Evolutionary conservation across 2,113 vertebrate species (phyloP).

Genomic region (Paradisaea rubra): DNA sequence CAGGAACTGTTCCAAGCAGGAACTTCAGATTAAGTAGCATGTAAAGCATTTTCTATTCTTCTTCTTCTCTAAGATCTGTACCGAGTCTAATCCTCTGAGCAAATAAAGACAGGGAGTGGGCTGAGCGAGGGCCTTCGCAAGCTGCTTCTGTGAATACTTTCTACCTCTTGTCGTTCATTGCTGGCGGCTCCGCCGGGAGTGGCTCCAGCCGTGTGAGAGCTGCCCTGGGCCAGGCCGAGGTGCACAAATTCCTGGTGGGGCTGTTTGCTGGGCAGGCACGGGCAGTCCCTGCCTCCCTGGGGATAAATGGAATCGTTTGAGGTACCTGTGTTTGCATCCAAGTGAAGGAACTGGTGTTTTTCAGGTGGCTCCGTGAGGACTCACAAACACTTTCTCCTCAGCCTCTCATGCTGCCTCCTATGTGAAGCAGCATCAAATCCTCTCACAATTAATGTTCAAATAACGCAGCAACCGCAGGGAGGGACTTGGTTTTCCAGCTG

Average conservation of each 20-base stretch:
- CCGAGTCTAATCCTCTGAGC: background rate
- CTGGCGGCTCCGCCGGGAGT: rapidly evolving
- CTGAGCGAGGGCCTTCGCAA: background rate
- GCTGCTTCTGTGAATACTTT: background rate
- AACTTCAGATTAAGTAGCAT: background rate
- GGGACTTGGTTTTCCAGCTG: background rate
- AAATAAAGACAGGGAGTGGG: background rate
- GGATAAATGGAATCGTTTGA: rapidly evolving
- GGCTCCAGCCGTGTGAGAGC: background rate
- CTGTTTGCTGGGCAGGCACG: background rate
- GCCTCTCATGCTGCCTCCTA: background rate
- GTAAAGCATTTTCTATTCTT: background rate
- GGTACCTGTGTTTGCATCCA: background rate
- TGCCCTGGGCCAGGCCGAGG: background rate
- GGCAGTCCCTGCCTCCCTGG: background rate
- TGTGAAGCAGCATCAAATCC: background rate
- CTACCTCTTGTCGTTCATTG: background rate
- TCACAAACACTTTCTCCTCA: background rate
- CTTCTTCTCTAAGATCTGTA: background rate
- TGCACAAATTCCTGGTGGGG: background rate
- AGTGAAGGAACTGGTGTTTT: background rate
- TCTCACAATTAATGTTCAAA: background rate
- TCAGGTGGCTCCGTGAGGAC: background rate
- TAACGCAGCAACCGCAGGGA: rapidly evolving
- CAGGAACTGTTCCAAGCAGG: background rate